Percentiles rank a stretch among this genome's conserved stretches.
These are phyloP conservation scores for Podilymbus podiceps DNA, from an alignment of 2,113 vertebrate species.

Conservation along the genomic window DNA sequence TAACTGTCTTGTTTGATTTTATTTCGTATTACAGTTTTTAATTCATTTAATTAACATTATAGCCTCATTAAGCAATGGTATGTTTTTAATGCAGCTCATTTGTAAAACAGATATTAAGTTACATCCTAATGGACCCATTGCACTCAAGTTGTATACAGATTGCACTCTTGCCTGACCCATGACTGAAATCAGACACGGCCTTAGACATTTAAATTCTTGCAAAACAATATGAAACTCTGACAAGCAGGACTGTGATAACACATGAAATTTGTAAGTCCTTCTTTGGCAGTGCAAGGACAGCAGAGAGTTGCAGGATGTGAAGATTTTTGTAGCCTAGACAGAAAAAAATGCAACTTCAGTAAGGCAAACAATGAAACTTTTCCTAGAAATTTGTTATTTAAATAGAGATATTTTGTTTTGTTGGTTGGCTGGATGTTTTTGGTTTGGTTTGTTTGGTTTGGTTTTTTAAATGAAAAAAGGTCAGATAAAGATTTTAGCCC, in stretches of 20 bases:
- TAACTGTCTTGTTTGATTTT: constrained; percentile 51
- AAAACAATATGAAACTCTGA: background rate
- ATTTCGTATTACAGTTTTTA: constrained; percentile 46
- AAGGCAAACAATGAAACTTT: background rate
- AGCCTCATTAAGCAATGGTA: constrained; percentile 28
- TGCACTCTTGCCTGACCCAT: background rate
- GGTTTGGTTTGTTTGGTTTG: background rate
- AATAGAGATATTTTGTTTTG: background rate
- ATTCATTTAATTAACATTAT: constrained; percentile 54
- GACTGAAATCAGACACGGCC: background rate
- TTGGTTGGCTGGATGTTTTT: background rate
- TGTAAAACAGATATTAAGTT: constrained; percentile 26
- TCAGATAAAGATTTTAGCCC: background rate
- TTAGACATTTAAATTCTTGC: background rate
- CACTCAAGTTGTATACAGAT: background rate
- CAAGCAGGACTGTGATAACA: background rate
- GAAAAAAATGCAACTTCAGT: background rate
- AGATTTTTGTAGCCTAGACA: background rate
- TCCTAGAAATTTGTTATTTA: background rate
- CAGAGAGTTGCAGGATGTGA: background rate
- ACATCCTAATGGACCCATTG: background rate
- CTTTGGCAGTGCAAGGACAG: background rate
- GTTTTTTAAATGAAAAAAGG: background rate
- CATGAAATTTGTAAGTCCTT: background rate
- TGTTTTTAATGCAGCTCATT: constrained; percentile 36